These are phyloP conservation scores for Leucoma salicis DNA, from an alignment of 2,888 invertebrate genomes.

Conservation along the genomic window DNA sequence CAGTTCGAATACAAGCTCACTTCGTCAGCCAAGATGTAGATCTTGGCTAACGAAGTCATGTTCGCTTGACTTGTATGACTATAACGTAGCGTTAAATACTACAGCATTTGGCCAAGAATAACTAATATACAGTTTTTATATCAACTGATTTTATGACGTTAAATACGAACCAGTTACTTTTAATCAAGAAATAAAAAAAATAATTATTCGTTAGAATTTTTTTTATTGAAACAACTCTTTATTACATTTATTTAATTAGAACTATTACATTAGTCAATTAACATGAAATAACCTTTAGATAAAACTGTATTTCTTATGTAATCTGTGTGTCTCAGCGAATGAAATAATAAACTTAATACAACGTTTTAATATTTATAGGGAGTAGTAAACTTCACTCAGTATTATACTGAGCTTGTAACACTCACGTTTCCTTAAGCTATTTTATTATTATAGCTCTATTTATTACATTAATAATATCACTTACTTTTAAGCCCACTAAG, in stretches of 20 bases:
- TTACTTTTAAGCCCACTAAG: conserved; percentile 29
- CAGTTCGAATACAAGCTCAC: no score
- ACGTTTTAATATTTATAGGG: conserved; percentile 24
- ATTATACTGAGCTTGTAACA: conserved; percentile 20
- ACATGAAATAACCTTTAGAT: not conserved
- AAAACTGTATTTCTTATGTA: not conserved
- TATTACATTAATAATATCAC: conserved; percentile 35
- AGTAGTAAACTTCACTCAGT: conserved; percentile 31
- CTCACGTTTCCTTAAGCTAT: conserved; percentile 29
- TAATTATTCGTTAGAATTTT: not conserved
- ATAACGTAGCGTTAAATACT: no score
- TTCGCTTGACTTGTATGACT: no score
- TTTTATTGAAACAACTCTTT: not conserved
- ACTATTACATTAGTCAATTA: no score
- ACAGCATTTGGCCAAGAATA: no score
- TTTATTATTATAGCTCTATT: conserved; percentile 32
- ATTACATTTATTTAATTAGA: no score
- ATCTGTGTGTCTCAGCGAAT: conserved; percentile 9
- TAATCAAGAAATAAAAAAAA: no score
- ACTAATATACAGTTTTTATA: no score
- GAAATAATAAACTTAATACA: conserved; percentile 30
- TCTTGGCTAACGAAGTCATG: no score
- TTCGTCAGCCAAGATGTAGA: no score
- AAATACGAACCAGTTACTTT: no score
- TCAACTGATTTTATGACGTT: no score